Base-by-base conservation (phyloP, 1,140 invertebrate genomes). In the Notospermus geniculatus region DNA sequence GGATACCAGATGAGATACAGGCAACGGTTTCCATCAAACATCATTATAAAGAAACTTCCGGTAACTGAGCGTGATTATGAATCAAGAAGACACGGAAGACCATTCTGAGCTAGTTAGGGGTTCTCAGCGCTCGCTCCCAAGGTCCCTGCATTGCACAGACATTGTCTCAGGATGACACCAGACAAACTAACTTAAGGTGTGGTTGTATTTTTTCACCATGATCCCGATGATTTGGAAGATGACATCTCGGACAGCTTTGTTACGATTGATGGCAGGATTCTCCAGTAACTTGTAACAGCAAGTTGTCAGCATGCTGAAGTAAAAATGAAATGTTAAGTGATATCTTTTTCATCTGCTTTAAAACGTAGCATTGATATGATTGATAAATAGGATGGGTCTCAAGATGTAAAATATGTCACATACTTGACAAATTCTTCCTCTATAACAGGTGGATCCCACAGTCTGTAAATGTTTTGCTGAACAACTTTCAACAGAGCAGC, bases 361-460 rank as follows among this genome's bases (percentile, higher is more conserved):
- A 15, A 4, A 36, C 4, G 32, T 15, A 36, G 15, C 4, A n/a
- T 50, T 5, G 19, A 19, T 4, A 50, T 19, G 9, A 59, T 63
- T 55, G 57, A 50, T 61, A 41, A 62, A 54, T 30, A 36, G 5
- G 22, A 28, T 11, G 23, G 23, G 29, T 29, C 22, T 9, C 13
- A 17, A 17, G 50, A 53, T 54, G 19, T 60, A 25, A 55, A n/a
- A 64, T 56, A 13, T n/a, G 56, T 59, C 43, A 76, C 83, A 85
- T 82, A 91, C 89, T 86, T 87, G n/a, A 93, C 85, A 85, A 93
- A 92, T 66, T 88, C 87, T 70, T 91, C 88, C 72, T 94, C 92
- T 50, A 88, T 86, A 23, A 93, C 83, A 2, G 90, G 90, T 50
- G 91, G 90, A 70, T 87, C 85, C 90, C 90, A 94, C 0, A 94